A percentile compares a stretch with the other conserved stretches of the same genome.
phyloP scores from a whole-genome alignment of 1,140 invertebrate species.

The Drosophila persimilis region DNA sequence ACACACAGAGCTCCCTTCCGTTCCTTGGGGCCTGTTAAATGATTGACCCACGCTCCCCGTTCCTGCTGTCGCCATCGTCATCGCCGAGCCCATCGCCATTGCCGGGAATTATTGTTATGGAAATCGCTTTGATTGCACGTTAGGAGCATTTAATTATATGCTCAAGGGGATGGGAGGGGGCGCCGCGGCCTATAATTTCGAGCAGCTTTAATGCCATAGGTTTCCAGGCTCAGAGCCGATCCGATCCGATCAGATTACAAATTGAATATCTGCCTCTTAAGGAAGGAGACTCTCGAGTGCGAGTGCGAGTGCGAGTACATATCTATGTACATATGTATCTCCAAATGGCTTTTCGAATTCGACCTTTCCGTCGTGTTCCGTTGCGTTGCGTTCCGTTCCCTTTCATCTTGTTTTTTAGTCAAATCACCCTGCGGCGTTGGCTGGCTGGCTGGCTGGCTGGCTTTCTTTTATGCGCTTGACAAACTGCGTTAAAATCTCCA shows the following conservation, averaged over 20 bases:
- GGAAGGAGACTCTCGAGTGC: too few relatives aligned
- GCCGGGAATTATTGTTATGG: slow-evolving; percentile 40
- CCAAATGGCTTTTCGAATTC: slow-evolving; percentile 6
- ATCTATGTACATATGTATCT: too few relatives aligned
- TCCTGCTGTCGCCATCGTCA: slow-evolving; percentile 4
- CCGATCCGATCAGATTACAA: too few relatives aligned
- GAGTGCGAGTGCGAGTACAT: too few relatives aligned
- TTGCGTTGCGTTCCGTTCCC: neutral
- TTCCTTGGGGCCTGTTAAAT: slow-evolving; percentile 44
- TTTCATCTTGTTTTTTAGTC: slow-evolving; percentile 33
- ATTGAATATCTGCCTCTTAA: too few relatives aligned
- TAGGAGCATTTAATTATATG: slow-evolving; percentile 48
- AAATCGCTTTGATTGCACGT: slow-evolving; percentile 48
- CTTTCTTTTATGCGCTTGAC: slow-evolving; percentile 58
- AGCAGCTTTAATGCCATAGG: slow-evolving; percentile 11
- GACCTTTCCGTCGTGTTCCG: neutral
- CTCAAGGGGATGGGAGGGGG: neutral
- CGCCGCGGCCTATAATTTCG: neutral
- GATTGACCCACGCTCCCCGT: slow-evolving; percentile 21
- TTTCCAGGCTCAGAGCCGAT: too few relatives aligned
- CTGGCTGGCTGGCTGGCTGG: neutral
- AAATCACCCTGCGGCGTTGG: slow-evolving; percentile 3
- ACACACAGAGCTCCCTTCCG: slow-evolving; percentile 6
- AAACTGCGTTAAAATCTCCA: slow-evolving; percentile 73
- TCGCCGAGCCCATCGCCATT: neutral